Evolutionary conservation across 2,113 vertebrate genomes (phyloP).

Genomic region (Hirundichthys speculiger): DNA sequence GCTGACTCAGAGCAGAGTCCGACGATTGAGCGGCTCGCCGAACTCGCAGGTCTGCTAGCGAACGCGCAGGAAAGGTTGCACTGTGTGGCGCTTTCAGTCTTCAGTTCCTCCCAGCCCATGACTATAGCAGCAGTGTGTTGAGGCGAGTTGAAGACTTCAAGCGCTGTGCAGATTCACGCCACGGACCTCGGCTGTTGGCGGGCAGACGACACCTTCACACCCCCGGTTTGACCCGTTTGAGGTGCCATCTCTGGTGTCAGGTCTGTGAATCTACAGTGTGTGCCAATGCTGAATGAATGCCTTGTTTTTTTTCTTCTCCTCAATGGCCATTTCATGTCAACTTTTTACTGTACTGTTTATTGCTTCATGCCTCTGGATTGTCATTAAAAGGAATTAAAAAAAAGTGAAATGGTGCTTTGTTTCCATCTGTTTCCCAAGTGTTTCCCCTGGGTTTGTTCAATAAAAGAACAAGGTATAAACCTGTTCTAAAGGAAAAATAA

Average conservation of each 20-base stretch:
- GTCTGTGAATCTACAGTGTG: neutral
- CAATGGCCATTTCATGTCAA: no score
- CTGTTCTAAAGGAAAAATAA: no score
- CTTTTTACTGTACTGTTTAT: no score
- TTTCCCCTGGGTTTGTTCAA: no score
- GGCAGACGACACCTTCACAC: neutral
- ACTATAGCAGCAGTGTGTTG: constrained; percentile 80
- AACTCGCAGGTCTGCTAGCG: constrained; percentile 14
- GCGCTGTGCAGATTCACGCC: constrained; percentile 79
- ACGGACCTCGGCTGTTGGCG: neutral
- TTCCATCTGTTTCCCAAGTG: no score
- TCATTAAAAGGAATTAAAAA: no score
- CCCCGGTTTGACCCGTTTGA: neutral
- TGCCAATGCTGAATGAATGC: no score
- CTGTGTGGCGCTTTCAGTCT: constrained; percentile 87
- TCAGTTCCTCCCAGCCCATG: constrained; percentile 86
- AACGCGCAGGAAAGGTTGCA: constrained; percentile 4
- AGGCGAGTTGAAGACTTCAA: constrained; percentile 87
- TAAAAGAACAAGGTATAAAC: no score
- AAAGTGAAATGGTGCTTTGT: no score
- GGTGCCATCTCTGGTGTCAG: neutral
- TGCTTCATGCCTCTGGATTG: no score
- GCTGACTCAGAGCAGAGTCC: constrained; percentile 15
- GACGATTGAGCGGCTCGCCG: constrained; percentile 9
- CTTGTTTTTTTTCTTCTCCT: neutral